Conservation (phyloP, 2,797 vertebrate species). For the Salarias fasciatus region DNA sequence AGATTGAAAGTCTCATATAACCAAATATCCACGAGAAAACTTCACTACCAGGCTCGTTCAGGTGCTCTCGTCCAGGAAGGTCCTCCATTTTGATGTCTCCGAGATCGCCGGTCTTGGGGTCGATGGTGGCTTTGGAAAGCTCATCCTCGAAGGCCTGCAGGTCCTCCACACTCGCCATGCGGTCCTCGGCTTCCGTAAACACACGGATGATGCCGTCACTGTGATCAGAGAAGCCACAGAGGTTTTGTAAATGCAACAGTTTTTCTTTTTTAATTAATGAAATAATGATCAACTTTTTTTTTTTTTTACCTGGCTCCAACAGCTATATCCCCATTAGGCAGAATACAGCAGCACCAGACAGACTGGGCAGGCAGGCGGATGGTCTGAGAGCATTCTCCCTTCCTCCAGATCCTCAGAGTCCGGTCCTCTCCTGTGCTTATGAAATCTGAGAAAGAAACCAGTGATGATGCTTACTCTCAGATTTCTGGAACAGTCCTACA, state of each 20-base stretch:
- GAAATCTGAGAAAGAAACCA: conserved; percentile 84
- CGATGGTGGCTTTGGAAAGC: conserved; percentile 92
- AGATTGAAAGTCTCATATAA: neutral
- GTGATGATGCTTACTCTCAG: too few relatives aligned
- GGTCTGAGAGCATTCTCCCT: conserved; percentile 92
- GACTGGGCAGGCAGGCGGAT: conserved; percentile 95
- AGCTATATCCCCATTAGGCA: conserved; percentile 93
- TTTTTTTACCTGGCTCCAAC: conserved; percentile 91
- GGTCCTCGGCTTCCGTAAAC: conserved; percentile 90
- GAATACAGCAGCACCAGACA: conserved; percentile 95
- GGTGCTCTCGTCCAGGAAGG: conserved; percentile 94
- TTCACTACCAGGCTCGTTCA: conserved; percentile 89
- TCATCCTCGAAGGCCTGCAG: conserved; percentile 94
- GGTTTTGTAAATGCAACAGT: too few relatives aligned
- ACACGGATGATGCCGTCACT: conserved; percentile 96
- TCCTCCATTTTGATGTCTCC: conserved; percentile 93
- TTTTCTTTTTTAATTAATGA: too few relatives aligned
- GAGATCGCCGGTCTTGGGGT: conserved; percentile 93
- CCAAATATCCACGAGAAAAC: neutral
- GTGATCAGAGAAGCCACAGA: conserved; percentile 14
- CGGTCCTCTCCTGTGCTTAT: conserved; percentile 95
- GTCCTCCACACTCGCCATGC: conserved; percentile 88
- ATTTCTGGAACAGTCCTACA: too few relatives aligned
- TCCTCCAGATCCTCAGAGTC: conserved; percentile 92
- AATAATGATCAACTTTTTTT: neutral